Evolutionary conservation across 2,888 invertebrate genomes (phyloP), one percentile per base, ranked within the genome.

Genomic region (Epistrophella euchroma): DNA sequence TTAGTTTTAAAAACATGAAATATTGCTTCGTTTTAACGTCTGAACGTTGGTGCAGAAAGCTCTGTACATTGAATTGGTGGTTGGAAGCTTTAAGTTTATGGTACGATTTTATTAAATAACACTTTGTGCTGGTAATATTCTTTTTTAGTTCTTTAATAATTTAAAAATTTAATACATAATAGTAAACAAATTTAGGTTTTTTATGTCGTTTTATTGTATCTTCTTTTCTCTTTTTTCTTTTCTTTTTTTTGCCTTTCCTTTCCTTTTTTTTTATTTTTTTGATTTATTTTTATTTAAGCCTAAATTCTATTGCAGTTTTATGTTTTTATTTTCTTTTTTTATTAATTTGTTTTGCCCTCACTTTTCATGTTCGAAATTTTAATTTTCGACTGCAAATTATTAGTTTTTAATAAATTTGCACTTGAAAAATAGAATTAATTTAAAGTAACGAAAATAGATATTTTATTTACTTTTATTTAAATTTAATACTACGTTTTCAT

Each of bases 341-440:
- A 40, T 15, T 2, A 40, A 15, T 5, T 15, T 6, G 5, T 4
- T 15, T 15, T 40, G 4, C 15, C 10, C 4, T 13, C 4, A 15
- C 19, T 22, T 47, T 22, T 50, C 7, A 13, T 13, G 13, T 50
- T 13, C 4, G 7, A 25, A 19, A 66, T 66, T 66, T 66, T 19
- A 19, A 0, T 66, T 66, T 66, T 66, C 19, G 66, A 66, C 25
- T 47, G 66, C 66, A 35, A 66, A 47, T 47, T 28, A 13, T 22
- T 22, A 15, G 19, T 7, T 35, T 37, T 32, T 19, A 19, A 47
- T 15, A 19, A 64, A 45, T 47, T 66, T 66, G 45, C 47, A 15
- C 47, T 47, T 47, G 66, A 66, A 66, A 47, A 66, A 13, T 47
- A 15, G 15, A 66, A 66, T 32, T 9, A 3, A 19, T 4, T 19